These are phyloP conservation scores for Nettapus auritus DNA, from an alignment of 2,113 vertebrate species.

Conservation along the genomic window DNA sequence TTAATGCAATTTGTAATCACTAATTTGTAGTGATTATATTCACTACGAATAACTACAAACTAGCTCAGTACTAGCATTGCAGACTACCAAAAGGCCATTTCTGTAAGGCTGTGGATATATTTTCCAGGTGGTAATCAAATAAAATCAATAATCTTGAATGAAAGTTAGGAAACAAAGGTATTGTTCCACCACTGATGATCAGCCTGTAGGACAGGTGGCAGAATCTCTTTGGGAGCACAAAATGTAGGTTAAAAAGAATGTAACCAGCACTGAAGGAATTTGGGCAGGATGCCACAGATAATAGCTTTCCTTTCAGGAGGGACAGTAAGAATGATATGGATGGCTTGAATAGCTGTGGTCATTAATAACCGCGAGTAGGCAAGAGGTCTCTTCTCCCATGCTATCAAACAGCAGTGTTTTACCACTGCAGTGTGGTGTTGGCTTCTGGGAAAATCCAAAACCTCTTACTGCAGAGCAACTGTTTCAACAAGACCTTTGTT, in stretches of 20 bases:
- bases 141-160: neutral
- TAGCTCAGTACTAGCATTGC: neutral
- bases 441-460: neutral
- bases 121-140: neutral
- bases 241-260: neutral
- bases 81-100: neutral
- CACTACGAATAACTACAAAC: too few relatives aligned
- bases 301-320: constrained; percentile 16
- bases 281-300: constrained; percentile 25
- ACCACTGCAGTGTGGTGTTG: neutral
- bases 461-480: neutral
- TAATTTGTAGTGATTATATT: too few relatives aligned
- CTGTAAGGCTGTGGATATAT: neutral
- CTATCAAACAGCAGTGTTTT: neutral
- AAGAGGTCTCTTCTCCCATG: neutral
- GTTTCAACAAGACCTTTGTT: neutral
- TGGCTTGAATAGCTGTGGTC: neutral
- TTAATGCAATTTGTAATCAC: too few relatives aligned
- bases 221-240: neutral
- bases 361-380: neutral
- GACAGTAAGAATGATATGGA: neutral
- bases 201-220: neutral
- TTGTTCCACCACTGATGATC: neutral
- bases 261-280: constrained; percentile 25
- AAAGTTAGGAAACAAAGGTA: neutral